Base-by-base conservation (phyloP, 1,140 invertebrate genomes). In the Neodiprion pinetum region DNA sequence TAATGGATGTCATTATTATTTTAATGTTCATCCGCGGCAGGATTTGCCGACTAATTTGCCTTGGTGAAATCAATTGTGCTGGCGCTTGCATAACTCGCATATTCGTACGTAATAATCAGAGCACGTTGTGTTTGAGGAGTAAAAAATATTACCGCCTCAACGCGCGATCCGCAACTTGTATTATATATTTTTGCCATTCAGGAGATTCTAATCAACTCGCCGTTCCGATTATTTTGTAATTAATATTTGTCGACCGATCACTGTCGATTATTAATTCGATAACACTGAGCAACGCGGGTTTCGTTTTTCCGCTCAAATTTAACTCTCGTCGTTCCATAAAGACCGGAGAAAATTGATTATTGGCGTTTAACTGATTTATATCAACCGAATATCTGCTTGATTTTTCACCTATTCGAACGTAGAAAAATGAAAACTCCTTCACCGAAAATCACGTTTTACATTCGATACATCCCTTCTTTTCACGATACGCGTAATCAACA, bases 1-100 rank as follows among this genome's bases (percentile, higher is more conserved):
- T 80, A 79, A 87, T 83, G 85, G 83, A 79, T 82, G 84, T 40
- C 28, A 40, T 84, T 85, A 87, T 87, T 87, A 87, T 86, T 87
- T 87, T 87, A 86, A 87, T 84, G 84, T 78, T 76, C 81, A 80
- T 85, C 81, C 81, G 80, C 75, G 76, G 74, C 21, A 47, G 11
- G 53, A 61, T 74, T 77, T 77, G 77, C 74, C 73, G 80, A 80
- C 85, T 86, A 85, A 87, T 87, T 87, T 86, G 82, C 83, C 76
- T 78, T 79, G 80, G 81, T 79, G 73, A 86, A 85, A 87, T 87
- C 82, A 85, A 87, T 86, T 84, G 81, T 82, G 71, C 82, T 40
- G 28, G 28, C 79, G 81, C 78, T 79, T 81, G 83, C 84, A 82
- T 83, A 40, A 3, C 28, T 86, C 82, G 80, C 80, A 82, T 83